Percentiles rank a stretch among this genome's conserved stretches.
Conservation (phyloP, 53 echinoderm and acorn worm species). For the Mesocentrotus franciscanus region DNA sequence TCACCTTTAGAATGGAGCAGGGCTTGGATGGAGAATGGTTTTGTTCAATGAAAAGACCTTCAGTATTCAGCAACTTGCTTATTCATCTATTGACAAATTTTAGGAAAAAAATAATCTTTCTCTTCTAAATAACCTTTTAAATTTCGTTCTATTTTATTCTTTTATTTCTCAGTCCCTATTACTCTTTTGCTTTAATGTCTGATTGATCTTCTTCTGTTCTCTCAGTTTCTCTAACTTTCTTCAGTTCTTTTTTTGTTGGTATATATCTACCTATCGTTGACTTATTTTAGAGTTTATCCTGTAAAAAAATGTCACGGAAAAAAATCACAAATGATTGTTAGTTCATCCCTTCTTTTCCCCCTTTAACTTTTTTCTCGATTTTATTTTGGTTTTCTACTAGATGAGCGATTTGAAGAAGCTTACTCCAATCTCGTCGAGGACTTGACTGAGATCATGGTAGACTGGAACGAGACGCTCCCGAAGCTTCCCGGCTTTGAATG, state of each 20-base stretch:
- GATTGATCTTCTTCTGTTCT: too few relatives aligned
- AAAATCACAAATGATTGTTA: too few relatives aligned
- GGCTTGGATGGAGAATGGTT: not conserved
- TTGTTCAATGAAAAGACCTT: not conserved
- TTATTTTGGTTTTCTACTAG: not conserved
- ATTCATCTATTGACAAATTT: not conserved
- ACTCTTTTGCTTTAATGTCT: too few relatives aligned
- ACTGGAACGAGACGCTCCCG: conserved; percentile 44
- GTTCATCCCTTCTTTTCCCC: not conserved
- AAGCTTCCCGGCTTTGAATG: conserved; percentile 48
- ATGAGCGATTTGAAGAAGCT: conserved; percentile 31
- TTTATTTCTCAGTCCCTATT: too few relatives aligned
- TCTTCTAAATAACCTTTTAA: not conserved
- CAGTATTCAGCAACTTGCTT: not conserved
- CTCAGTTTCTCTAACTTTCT: too few relatives aligned
- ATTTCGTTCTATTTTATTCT: not conserved
- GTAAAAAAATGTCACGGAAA: too few relatives aligned
- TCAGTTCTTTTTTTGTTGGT: too few relatives aligned
- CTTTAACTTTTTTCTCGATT: not conserved
- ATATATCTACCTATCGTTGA: too few relatives aligned
- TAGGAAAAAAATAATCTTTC: not conserved
- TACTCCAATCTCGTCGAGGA: not conserved
- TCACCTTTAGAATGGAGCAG: not conserved
- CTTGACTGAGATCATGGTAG: not conserved
- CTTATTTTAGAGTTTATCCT: too few relatives aligned